Conservation (phyloP, 2,888 invertebrate species). For the Patella ulyssiponensis region DNA sequence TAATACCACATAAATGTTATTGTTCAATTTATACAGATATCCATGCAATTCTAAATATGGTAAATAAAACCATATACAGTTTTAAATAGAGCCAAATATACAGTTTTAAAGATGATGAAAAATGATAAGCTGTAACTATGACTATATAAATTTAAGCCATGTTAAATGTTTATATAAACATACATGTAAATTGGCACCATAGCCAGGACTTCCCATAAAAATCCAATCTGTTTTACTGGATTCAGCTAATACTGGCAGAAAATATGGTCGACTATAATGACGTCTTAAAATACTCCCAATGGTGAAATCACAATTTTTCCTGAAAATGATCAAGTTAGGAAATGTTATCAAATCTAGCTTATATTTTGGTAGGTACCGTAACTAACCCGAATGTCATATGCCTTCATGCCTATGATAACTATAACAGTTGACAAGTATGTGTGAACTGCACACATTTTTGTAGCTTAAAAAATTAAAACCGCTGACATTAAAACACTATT, state of each 20-base stretch:
- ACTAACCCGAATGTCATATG: too few relatives aligned
- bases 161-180: constrained; percentile 54
- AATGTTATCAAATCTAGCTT: too few relatives aligned
- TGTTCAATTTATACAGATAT: too few relatives aligned
- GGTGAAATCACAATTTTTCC: constrained; percentile 94
- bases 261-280: constrained; percentile 85
- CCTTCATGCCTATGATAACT: too few relatives aligned
- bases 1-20: too few relatives aligned
- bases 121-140: not conserved
- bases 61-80: too few relatives aligned
- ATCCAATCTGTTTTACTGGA: constrained; percentile 95
- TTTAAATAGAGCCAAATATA: not conserved
- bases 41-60: too few relatives aligned
- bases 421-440: too few relatives aligned
- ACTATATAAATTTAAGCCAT: not conserved
- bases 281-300: constrained; percentile 84
- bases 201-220: constrained; percentile 95
- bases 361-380: too few relatives aligned
- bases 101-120: not conserved
- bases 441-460: too few relatives aligned
- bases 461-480: too few relatives aligned
- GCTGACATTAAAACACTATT: too few relatives aligned
- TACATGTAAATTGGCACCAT: constrained; percentile 96
- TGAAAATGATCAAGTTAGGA: constrained; percentile 55
- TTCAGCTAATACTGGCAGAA: constrained; percentile 88